Evolutionary conservation across 2,888 invertebrate genomes (phyloP).

Genomic region (Metellina segmentata): DNA sequence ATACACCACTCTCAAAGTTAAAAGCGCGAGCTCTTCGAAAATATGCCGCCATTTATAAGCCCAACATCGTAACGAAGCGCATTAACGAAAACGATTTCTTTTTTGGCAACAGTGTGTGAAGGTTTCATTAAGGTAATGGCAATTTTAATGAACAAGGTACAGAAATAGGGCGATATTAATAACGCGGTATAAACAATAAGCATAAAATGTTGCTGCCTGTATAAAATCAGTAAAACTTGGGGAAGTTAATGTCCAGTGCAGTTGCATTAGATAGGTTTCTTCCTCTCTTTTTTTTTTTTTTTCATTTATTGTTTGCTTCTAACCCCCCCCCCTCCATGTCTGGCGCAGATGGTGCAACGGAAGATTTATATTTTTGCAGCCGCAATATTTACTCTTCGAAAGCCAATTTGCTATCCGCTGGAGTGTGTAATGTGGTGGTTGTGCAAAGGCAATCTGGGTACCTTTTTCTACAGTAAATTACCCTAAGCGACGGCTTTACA

Average conservation of each 20-base stretch:
- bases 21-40: slow-evolving; percentile 30
- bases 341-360: slow-evolving; percentile 32
- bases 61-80: slow-evolving; percentile 35
- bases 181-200: slow-evolving; percentile 60
- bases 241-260: slow-evolving; percentile 35
- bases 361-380: slow-evolving; percentile 43
- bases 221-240: slow-evolving; percentile 36
- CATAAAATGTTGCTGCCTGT: slow-evolving; percentile 51
- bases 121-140: slow-evolving; percentile 67
- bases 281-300: slow-evolving; percentile 14
- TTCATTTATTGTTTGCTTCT: neutral
- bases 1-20: slow-evolving; percentile 26
- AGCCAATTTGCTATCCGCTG: slow-evolving; percentile 32
- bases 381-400: slow-evolving; percentile 47
- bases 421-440: slow-evolving; percentile 41
- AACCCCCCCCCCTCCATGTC: slow-evolving; percentile 19
- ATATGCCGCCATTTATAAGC: slow-evolving; percentile 40
- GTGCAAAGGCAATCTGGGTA: neutral
- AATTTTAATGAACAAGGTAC: slow-evolving; percentile 58
- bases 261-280: slow-evolving; percentile 21
- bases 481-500: neutral
- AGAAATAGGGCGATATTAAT: slow-evolving; percentile 61
- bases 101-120: slow-evolving; percentile 40
- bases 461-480: slow-evolving; percentile 25
- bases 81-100: slow-evolving; percentile 55